A percentile compares a stretch with the other conserved stretches of the same genome.
These are phyloP conservation scores for Cataglyphis cursor DNA, from an alignment of 2,888 invertebrate genomes.

Conservation along the genomic window DNA sequence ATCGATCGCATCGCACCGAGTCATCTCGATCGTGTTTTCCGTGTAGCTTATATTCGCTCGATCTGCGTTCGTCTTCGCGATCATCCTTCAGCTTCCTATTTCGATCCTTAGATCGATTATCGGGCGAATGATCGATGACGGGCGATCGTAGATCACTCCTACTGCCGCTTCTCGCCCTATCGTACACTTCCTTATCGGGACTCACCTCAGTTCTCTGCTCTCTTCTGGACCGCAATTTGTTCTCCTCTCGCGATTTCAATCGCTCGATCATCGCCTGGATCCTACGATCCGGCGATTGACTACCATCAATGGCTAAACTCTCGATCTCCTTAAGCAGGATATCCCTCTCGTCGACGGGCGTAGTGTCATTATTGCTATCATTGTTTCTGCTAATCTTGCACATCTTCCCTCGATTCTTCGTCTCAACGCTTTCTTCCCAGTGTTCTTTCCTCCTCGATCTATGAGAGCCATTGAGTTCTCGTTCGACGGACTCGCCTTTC, in stretches of 20 bases:
- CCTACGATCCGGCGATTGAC: conserved; percentile 74
- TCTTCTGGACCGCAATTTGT: conserved; percentile 56
- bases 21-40: conserved; percentile 51
- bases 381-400: conserved; percentile 52
- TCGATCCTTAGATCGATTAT: conserved; percentile 59
- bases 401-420: conserved; percentile 50
- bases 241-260: conserved; percentile 73
- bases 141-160: conserved; percentile 42
- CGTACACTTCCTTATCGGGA: conserved; percentile 60
- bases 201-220: conserved; percentile 63
- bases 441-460: conserved; percentile 57
- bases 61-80: conserved; percentile 56
- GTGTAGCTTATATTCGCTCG: conserved; percentile 39
- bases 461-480: conserved; percentile 63
- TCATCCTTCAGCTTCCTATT: conserved; percentile 52
- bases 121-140: conserved; percentile 51
- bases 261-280: conserved; percentile 79
- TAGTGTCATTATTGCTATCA: conserved; percentile 36
- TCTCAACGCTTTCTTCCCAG: conserved; percentile 62
- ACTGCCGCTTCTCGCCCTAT: conserved; percentile 55
- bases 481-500: conserved; percentile 65
- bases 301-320: conserved; percentile 70
- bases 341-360: conserved; percentile 64
- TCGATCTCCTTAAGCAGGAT: conserved; percentile 71
- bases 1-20: conserved; percentile 41